Conservation (phyloP, 2,797 vertebrate species). For the Labroides dimidiatus region DNA sequence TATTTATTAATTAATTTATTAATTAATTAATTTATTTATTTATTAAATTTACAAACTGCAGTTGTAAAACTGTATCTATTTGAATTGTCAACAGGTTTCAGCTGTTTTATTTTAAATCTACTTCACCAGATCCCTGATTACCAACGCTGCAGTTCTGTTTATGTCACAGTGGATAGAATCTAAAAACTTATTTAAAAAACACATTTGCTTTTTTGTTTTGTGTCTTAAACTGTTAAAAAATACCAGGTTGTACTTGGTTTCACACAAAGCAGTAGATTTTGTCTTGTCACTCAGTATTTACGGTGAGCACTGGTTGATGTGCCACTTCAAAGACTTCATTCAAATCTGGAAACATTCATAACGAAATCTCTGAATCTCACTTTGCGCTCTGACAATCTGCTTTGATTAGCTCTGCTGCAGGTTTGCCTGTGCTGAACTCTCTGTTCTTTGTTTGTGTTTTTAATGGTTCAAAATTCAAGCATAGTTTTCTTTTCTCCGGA, state of each 20-base stretch:
- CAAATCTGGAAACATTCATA: slow-evolving; percentile 8
- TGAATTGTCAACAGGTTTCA: too few species aligned
- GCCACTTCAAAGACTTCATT: slow-evolving; percentile 3
- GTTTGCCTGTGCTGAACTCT: neutral
- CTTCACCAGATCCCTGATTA: too few species aligned
- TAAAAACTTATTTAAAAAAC: slow-evolving; percentile 31
- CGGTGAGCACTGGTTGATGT: neutral
- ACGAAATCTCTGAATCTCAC: slow-evolving; percentile 27
- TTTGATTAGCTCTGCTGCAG: neutral
- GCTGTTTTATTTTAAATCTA: too few species aligned
- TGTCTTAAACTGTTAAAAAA: slow-evolving; percentile 15
- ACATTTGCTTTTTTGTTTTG: slow-evolving; percentile 9
- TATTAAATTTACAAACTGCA: neutral
- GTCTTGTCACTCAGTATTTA: slow-evolving; percentile 1
- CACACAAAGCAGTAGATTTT: neutral
- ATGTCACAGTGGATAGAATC: slow-evolving; percentile 31
- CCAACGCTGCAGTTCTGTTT: slow-evolving; percentile 8
- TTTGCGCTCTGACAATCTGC: neutral
- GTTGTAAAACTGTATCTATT: slow-evolving; percentile 15
- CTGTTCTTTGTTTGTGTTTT: neutral
- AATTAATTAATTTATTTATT: too few species aligned
- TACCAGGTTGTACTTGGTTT: neutral
- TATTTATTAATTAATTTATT: too few species aligned
- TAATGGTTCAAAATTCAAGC: slow-evolving; percentile 5
- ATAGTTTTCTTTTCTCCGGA: neutral